Evolutionary conservation across 2,113 vertebrate genomes (phyloP).

Genomic region (Cettia cetti): DNA sequence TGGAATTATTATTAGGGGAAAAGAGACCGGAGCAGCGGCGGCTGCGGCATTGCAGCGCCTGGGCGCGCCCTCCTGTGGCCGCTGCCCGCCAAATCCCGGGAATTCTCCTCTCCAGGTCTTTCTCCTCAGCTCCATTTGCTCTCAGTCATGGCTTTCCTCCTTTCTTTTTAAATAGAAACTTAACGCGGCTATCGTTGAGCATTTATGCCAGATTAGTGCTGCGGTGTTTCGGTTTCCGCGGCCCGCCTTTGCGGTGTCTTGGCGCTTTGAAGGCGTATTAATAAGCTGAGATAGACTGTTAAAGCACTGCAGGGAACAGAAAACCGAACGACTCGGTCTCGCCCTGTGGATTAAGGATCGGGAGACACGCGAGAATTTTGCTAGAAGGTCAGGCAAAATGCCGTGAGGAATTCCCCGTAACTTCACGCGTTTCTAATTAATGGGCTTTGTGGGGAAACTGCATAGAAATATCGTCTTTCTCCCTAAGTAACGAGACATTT

Average conservation of each 20-base stretch:
- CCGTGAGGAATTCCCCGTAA: background rate
- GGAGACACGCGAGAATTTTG: background rate
- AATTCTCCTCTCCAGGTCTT: background rate
- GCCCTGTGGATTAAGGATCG: background rate
- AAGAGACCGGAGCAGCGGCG: background rate
- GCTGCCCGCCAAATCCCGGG: background rate
- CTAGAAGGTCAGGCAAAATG: background rate
- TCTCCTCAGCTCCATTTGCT: background rate
- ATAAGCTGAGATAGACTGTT: background rate
- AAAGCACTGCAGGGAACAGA: slow-evolving; percentile 17
- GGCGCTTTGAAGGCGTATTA: background rate
- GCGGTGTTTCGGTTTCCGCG: background rate
- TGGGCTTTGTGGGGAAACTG: background rate
- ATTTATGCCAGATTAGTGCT: background rate
- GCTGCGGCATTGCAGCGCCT: slow-evolving; percentile 39
- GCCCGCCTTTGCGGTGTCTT: background rate
- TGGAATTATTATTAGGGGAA: slow-evolving; percentile 30
- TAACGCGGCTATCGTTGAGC: background rate
- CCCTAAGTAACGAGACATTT: background rate
- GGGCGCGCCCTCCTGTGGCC: slow-evolving; percentile 78
- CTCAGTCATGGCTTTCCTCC: background rate
- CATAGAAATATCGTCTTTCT: background rate
- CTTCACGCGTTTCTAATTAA: background rate
- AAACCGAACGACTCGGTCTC: background rate
- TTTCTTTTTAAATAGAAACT: background rate